Conservation (phyloP, 2,888 invertebrate genomes). For the Copidosoma aretas region DNA sequence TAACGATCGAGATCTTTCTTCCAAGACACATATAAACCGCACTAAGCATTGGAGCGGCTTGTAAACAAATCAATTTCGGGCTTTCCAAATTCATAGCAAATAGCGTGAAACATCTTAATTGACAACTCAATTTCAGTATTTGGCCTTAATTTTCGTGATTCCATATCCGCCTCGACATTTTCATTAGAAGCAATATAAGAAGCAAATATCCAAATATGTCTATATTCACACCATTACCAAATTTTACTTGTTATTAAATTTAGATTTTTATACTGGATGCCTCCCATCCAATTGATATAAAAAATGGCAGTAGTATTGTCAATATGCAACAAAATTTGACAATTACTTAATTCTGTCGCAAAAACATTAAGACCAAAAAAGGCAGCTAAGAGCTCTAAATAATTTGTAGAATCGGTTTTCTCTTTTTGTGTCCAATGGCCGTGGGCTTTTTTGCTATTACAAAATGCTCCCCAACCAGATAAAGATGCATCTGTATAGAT, state of each 20-base stretch:
- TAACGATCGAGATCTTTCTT: conserved; percentile 20
- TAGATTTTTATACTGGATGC: conserved; percentile 39
- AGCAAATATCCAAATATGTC: conserved; percentile 41
- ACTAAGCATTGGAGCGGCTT: conserved; percentile 32
- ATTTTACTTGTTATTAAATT: conserved; percentile 34
- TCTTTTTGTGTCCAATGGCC: conserved; percentile 10
- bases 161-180: conserved; percentile 44
- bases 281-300: conserved; percentile 43
- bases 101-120: conserved; percentile 18
- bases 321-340: conserved; percentile 39
- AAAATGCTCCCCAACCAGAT: conserved; percentile 2
- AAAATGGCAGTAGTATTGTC: conserved; percentile 45
- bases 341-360: conserved; percentile 19
- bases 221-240: conserved; percentile 43
- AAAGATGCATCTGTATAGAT: conserved; percentile 11
- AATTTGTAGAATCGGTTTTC: not conserved
- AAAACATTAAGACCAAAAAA: conserved; percentile 11
- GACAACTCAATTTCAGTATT: conserved; percentile 39
- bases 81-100: conserved; percentile 17
- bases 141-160: conserved; percentile 42
- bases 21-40: conserved; percentile 28
- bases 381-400: conserved; percentile 9
- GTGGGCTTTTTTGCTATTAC: not conserved
- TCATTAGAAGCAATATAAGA: conserved; percentile 42
- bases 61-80: conserved; percentile 40